Evolutionary conservation across 2,888 invertebrate genomes (phyloP).

Genomic region (Sphaerophoria taeniata): DNA sequence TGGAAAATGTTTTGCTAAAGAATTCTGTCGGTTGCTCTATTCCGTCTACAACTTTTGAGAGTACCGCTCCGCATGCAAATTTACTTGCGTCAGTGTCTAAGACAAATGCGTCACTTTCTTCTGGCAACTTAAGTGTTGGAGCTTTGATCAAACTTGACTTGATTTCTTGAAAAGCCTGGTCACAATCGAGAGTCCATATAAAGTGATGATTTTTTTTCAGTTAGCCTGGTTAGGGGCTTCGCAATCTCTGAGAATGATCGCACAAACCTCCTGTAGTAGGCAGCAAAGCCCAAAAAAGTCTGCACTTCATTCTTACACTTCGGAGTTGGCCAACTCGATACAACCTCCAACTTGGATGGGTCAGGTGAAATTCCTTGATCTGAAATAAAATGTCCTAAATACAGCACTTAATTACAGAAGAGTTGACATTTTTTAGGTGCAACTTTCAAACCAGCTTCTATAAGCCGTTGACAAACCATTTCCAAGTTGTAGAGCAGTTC

Average conservation of each 20-base stretch:
- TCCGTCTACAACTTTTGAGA: neutral
- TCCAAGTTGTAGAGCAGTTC: conserved; percentile 1
- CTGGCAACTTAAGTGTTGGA: too few species aligned
- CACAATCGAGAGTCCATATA: neutral
- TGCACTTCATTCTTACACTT: conserved; percentile 4
- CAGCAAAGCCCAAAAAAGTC: conserved; percentile 18
- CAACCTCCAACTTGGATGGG: neutral
- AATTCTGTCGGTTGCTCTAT: neutral
- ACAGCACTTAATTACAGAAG: conserved; percentile 9
- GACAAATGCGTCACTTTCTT: too few species aligned
- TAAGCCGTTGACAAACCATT: conserved; percentile 2
- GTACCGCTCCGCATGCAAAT: too few species aligned
- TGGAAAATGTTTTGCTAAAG: neutral
- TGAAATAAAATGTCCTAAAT: conserved; percentile 18
- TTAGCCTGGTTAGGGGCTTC: conserved; percentile 14
- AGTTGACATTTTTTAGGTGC: conserved; percentile 8
- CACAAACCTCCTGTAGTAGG: neutral
- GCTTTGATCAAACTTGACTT: too few species aligned
- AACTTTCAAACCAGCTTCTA: neutral
- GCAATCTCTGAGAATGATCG: conserved; percentile 14
- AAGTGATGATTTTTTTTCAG: conserved; percentile 18
- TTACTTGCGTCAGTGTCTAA: too few species aligned
- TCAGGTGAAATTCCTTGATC: conserved; percentile 16
- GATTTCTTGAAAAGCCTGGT: too few species aligned
- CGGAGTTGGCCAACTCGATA: conserved; percentile 3